A percentile compares a stretch with the other conserved stretches of the same genome.
Evolutionary conservation across 2,888 invertebrate genomes (phyloP).

Genomic region (Pasiphila rectangulata): DNA sequence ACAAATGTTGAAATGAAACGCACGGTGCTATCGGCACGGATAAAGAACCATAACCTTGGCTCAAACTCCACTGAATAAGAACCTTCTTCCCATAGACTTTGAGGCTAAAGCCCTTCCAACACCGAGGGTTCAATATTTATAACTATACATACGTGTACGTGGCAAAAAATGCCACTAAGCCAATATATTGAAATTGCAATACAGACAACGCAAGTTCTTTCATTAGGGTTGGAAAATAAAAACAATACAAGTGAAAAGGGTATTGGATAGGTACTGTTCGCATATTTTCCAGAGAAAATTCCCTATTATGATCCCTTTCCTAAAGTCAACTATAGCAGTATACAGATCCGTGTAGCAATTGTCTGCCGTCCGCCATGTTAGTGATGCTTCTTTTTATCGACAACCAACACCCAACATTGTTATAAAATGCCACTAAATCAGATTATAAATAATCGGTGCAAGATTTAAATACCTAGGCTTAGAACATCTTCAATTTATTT

Average conservation of each 20-base stretch:
- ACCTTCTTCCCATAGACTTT: background rate
- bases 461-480: no score
- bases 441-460: no score
- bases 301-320: constrained; percentile 78
- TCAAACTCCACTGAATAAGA: background rate
- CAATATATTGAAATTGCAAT: constrained; percentile 72
- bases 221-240: constrained; percentile 78
- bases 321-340: constrained; percentile 59
- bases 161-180: constrained; percentile 46
- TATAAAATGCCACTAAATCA: no score
- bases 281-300: constrained; percentile 74
- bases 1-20: constrained; percentile 37
- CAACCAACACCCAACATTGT: constrained; percentile 33
- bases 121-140: background rate
- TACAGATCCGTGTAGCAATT: constrained; percentile 66
- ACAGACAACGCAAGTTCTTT: constrained; percentile 74
- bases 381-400: constrained; percentile 37
- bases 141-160: constrained; percentile 31
- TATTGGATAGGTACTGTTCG: constrained; percentile 70
- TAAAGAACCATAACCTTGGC: background rate
- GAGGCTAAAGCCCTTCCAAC: background rate
- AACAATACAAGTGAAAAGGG: constrained; percentile 80
- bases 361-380: constrained; percentile 55
- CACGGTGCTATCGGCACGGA: constrained; percentile 17
- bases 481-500: no score